Conservation (phyloP, 2,888 invertebrate species). For the Steinernema carpocapsae region DNA sequence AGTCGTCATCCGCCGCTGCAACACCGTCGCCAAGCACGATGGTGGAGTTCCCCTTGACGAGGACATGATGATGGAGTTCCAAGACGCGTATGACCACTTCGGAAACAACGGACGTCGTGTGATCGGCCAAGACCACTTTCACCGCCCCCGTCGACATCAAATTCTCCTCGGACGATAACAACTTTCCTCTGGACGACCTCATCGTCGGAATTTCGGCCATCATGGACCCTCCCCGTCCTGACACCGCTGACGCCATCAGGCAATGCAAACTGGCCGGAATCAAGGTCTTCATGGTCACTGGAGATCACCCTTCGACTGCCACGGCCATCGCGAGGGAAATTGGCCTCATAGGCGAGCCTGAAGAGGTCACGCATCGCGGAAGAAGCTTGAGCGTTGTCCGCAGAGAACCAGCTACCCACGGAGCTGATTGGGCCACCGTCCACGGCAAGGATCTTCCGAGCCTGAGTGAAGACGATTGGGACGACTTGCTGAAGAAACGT, state of each 20-base stretch:
- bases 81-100: conserved; percentile 56
- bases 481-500: conserved; percentile 29
- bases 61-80: conserved; percentile 36
- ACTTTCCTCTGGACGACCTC: conserved; percentile 53
- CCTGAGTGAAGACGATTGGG: conserved; percentile 38
- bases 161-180: conserved; percentile 53
- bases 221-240: conserved; percentile 59
- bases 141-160: conserved; percentile 47
- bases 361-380: conserved; percentile 16
- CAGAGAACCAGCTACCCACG: conserved; percentile 34
- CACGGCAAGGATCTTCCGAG: conserved; percentile 49
- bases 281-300: conserved; percentile 43
- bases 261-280: conserved; percentile 42
- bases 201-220: conserved; percentile 57
- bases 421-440: conserved; percentile 48
- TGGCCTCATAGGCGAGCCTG: conserved; percentile 37
- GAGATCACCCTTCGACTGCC: conserved; percentile 44
- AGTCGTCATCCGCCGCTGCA: conserved; percentile 51
- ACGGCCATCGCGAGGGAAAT: conserved; percentile 41
- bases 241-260: conserved; percentile 33
- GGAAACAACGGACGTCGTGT: conserved; percentile 61
- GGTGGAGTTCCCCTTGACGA: conserved; percentile 31
- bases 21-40: conserved; percentile 43
- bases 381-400: conserved; percentile 21
- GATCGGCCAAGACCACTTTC: conserved; percentile 57